Conservation (phyloP, 2,113 vertebrate species). For the Caranx melampygus region DNA sequence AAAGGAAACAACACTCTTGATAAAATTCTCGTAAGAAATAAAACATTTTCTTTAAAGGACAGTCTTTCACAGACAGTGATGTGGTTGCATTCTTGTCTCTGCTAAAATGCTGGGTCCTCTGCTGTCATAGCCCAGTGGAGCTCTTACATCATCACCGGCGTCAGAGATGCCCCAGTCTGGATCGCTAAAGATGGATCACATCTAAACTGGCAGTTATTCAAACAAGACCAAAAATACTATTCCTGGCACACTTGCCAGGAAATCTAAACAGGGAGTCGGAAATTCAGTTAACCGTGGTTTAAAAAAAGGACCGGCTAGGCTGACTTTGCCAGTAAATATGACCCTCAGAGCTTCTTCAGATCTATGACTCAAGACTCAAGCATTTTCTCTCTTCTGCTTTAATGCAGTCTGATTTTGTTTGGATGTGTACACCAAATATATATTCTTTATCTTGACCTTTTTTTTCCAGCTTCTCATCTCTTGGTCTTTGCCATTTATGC, state of each 20-base stretch:
- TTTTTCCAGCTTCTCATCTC: conserved; percentile 3
- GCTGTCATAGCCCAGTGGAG: conserved; percentile 29
- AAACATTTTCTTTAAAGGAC: neutral
- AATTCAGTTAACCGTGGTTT: conserved; percentile 25
- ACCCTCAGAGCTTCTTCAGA: conserved; percentile 24
- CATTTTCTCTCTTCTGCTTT: neutral
- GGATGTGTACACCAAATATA: neutral
- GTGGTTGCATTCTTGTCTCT: conserved; percentile 19
- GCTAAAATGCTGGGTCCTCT: conserved; percentile 18
- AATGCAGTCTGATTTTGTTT: conserved; percentile 16
- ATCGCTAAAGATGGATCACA: conserved; percentile 59
- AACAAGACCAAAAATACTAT: conserved; percentile 58
- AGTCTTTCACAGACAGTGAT: neutral
- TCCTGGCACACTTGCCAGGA: conserved; percentile 30
- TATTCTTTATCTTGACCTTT: neutral
- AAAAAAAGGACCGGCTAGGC: conserved; percentile 40
- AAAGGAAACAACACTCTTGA: neutral
- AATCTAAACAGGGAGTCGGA: conserved; percentile 41
- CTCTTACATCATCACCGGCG: conserved; percentile 62
- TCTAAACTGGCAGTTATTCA: conserved; percentile 66
- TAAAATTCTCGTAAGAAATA: neutral
- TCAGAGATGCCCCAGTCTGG: conserved; percentile 64
- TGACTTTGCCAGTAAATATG: conserved; percentile 40
- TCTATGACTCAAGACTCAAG: conserved; percentile 29
- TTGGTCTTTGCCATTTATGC: conserved; percentile 19